Percentiles rank a stretch among this genome's conserved stretches.
Evolutionary conservation across 2,797 vertebrate genomes (phyloP).

Genomic region (Enteromius argenteus): DNA sequence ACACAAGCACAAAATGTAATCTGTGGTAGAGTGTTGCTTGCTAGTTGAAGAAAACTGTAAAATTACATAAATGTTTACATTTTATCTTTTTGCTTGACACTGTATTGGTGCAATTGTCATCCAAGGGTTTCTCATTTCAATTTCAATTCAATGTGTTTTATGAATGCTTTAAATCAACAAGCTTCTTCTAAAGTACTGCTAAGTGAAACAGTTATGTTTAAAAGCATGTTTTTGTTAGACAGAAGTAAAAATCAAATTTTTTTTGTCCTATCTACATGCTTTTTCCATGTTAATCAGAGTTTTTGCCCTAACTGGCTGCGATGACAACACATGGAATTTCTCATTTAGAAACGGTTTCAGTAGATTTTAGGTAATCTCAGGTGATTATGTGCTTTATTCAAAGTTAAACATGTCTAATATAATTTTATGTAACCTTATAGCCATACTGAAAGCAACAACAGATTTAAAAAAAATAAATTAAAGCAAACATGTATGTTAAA

Average conservation of each 20-base stretch:
- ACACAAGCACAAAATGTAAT: background rate
- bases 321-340: no score
- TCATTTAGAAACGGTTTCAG: no score
- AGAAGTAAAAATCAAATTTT: background rate
- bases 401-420: no score
- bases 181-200: background rate
- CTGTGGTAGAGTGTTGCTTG: slow-evolving; percentile 13
- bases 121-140: background rate
- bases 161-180: background rate
- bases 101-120: background rate
- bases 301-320: no score
- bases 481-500: no score
- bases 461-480: no score
- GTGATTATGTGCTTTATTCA: no score
- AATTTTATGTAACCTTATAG: no score
- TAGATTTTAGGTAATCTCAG: no score
- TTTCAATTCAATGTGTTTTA: background rate
- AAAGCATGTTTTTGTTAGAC: background rate
- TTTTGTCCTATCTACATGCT: no score
- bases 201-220: background rate
- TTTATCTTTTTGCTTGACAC: background rate
- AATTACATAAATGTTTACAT: background rate
- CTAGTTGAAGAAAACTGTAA: background rate
- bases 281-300: no score
- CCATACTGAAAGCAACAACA: no score